Evolutionary conservation across 2,888 invertebrate genomes (phyloP).

Genomic region (Chrysolina oricalcia): DNA sequence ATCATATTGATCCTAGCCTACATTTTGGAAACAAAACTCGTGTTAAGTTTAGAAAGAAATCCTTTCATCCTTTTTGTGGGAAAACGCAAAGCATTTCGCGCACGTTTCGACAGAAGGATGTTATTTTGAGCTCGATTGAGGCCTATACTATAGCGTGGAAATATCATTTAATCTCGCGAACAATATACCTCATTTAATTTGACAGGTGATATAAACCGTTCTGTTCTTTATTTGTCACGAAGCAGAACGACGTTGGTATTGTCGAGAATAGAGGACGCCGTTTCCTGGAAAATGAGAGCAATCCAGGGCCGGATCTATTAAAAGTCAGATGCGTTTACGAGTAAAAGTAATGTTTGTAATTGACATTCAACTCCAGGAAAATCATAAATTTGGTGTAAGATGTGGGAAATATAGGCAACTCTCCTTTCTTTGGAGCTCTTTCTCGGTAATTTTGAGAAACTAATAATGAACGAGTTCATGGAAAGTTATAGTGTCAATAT

Average conservation of each 20-base stretch:
- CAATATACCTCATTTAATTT: conserved; percentile 48
- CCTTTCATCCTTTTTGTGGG: background rate
- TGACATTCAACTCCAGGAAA: no score
- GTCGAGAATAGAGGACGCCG: conserved; percentile 25
- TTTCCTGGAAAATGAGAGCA: conserved; percentile 4
- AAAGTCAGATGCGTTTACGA: background rate
- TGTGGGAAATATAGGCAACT: no score
- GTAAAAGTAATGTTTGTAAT: no score
- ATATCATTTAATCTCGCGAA: conserved; percentile 43
- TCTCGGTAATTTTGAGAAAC: no score
- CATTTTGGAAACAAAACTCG: background rate
- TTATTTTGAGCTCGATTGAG: conserved; percentile 18
- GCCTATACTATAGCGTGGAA: conserved; percentile 25
- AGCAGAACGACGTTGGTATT: conserved; percentile 27
- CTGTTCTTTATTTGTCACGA: conserved; percentile 47
- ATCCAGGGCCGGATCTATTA: conserved; percentile 1
- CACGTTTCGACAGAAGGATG: background rate
- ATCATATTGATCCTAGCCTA: no score
- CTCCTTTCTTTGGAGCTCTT: no score
- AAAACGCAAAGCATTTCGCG: background rate
- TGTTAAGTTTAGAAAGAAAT: background rate
- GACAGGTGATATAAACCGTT: conserved; percentile 50
- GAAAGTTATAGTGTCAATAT: no score
- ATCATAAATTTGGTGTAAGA: no score
- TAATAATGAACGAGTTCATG: no score